Evolutionary conservation across 1,140 invertebrate species (phyloP).

Genomic region (Hormaphis cornu): DNA sequence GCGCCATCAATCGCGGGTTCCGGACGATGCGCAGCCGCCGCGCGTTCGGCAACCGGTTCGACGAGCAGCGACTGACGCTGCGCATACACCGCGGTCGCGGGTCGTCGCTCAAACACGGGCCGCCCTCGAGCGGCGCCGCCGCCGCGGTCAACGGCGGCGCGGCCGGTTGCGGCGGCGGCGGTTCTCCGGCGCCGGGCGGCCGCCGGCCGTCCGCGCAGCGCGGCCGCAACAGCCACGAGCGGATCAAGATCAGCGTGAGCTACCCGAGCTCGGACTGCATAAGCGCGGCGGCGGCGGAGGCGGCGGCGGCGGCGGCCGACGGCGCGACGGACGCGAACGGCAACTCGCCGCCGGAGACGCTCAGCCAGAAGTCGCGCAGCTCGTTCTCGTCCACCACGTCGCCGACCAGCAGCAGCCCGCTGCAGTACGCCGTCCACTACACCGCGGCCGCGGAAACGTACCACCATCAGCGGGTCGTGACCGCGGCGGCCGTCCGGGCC

Average conservation of each 20-base stretch:
- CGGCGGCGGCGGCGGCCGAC: background rate
- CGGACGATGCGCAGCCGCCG: conserved; percentile 67
- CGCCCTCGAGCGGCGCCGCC: conserved; percentile 34
- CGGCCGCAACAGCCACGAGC: conserved; percentile 54
- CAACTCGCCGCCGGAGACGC: conserved; percentile 22
- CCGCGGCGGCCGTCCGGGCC: background rate
- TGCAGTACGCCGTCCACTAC: conserved; percentile 54
- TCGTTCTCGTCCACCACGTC: conserved; percentile 40
- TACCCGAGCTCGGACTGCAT: conserved; percentile 70
- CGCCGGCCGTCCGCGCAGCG: conserved; percentile 26
- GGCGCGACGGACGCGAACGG: conserved; percentile 22
- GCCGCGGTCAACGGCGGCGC: conserved; percentile 26
- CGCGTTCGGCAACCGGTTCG: conserved; percentile 56
- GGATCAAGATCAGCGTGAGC: conserved; percentile 71
- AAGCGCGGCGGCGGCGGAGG: conserved; percentile 39
- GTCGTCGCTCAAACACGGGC: conserved; percentile 47
- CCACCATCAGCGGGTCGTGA: conserved; percentile 33
- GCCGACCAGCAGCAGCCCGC: conserved; percentile 39
- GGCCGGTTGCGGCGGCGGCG: conserved; percentile 36
- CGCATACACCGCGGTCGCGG: conserved; percentile 78
- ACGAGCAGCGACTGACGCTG: conserved; percentile 79
- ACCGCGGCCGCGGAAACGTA: conserved; percentile 45
- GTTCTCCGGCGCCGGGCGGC: conserved; percentile 23
- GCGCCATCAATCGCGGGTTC: conserved; percentile 84
- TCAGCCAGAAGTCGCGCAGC: conserved; percentile 24